These are phyloP conservation scores for Standfussiana lucernea DNA, from an alignment of 2,888 invertebrate species.

Conservation along the genomic window DNA sequence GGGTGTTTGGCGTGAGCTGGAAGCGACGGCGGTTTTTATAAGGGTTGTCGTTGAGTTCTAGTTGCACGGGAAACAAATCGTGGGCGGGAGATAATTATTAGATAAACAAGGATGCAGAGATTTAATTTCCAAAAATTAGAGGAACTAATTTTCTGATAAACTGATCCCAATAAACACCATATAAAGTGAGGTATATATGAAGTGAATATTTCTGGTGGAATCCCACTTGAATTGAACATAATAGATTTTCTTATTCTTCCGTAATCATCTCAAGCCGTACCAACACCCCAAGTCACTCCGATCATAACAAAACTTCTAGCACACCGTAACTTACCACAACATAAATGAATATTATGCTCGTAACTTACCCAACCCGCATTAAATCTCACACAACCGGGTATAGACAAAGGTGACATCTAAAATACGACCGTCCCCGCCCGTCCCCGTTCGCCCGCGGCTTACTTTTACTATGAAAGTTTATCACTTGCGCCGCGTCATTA, in stretches of 20 bases:
- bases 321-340: constrained; percentile 48
- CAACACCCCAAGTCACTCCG: not conserved
- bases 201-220: not conserved
- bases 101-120: not conserved
- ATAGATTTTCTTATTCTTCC: not conserved
- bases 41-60: not conserved
- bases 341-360: constrained; percentile 51
- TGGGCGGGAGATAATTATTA: not conserved
- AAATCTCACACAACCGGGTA: constrained; percentile 52
- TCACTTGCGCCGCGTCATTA: constrained; percentile 80
- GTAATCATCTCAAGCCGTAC: not conserved
- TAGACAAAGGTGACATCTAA: constrained; percentile 63
- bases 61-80: not conserved
- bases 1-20: constrained; percentile 63
- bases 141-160: not conserved
- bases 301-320: constrained; percentile 54
- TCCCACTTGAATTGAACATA: not conserved
- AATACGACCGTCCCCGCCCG: constrained; percentile 48
- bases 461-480: constrained; percentile 76
- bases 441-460: constrained; percentile 48
- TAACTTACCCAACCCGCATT: constrained; percentile 58
- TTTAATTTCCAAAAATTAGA: not conserved
- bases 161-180: not conserved
- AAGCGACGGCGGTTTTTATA: constrained; percentile 54
- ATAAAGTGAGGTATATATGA: not conserved